Evolutionary conservation across 2,113 vertebrate genomes (phyloP).

Genomic region (Spea multiplicata): DNA sequence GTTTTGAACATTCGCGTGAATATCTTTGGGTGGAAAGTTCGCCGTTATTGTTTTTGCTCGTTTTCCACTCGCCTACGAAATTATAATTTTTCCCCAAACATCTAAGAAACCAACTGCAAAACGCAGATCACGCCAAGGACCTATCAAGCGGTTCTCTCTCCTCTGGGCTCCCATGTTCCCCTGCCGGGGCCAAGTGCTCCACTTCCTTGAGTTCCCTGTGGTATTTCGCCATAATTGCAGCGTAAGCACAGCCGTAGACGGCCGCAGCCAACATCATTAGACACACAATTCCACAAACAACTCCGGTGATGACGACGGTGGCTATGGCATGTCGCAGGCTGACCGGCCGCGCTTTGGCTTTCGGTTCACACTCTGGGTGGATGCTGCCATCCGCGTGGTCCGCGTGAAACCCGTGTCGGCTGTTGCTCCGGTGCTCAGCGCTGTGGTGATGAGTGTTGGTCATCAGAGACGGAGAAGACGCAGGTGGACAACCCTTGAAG

Average conservation of each 20-base stretch:
- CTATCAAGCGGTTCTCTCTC: constrained; percentile 73
- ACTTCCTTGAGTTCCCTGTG: constrained; percentile 75
- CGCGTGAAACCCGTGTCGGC: constrained; percentile 48
- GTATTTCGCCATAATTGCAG: constrained; percentile 84
- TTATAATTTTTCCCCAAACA: neutral
- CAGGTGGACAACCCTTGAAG: constrained; percentile 78
- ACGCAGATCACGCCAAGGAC: constrained; percentile 66
- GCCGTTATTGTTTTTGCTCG: constrained; percentile 1
- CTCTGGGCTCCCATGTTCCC: constrained; percentile 52
- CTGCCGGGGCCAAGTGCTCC: constrained; percentile 56
- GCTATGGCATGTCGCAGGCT: constrained; percentile 88
- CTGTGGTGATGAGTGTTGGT: constrained; percentile 68
- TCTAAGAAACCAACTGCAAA: neutral
- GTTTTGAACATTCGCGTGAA: neutral
- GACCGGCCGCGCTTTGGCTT: constrained; percentile 70
- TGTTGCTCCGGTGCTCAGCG: constrained; percentile 58
- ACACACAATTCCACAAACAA: constrained; percentile 88
- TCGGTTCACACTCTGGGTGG: constrained; percentile 72
- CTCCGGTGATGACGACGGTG: constrained; percentile 88
- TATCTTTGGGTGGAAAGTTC: constrained; percentile 27
- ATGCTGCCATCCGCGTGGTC: constrained; percentile 34
- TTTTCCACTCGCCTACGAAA: neutral
- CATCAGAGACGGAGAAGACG: constrained; percentile 66
- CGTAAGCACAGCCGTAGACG: constrained; percentile 90
- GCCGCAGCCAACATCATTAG: constrained; percentile 95